Evolutionary conservation across 2,888 invertebrate genomes (phyloP).

Genomic region (Tineola bisselliella): DNA sequence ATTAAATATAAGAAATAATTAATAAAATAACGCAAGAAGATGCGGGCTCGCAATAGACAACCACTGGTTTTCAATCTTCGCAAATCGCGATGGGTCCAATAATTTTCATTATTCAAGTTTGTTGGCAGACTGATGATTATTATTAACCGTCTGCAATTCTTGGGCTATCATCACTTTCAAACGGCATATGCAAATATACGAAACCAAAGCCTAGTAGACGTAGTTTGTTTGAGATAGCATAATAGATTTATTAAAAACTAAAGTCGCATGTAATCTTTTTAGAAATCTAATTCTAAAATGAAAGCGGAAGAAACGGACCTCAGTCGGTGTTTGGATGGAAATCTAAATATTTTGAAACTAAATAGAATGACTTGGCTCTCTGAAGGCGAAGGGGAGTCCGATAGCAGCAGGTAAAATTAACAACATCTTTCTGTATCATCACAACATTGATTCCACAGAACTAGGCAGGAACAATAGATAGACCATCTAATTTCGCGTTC

Average conservation of each 20-base stretch:
- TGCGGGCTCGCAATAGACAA: too few species aligned
- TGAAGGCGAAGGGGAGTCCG: slow-evolving; percentile 33
- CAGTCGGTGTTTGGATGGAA: slow-evolving; percentile 17
- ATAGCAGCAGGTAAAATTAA: slow-evolving; percentile 45
- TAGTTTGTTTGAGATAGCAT: background rate
- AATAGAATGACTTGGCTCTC: slow-evolving; percentile 58
- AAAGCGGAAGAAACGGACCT: background rate
- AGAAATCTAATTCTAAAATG: background rate
- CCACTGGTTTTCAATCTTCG: too few species aligned
- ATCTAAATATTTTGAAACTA: slow-evolving; percentile 41
- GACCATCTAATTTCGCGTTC: background rate
- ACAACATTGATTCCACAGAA: background rate
- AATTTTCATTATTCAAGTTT: too few species aligned
- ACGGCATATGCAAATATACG: too few species aligned
- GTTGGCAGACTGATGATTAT: too few species aligned
- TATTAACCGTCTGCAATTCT: too few species aligned
- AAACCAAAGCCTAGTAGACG: too few species aligned
- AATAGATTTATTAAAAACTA: background rate
- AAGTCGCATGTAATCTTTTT: background rate
- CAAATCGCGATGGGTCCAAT: too few species aligned
- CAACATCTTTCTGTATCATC: background rate
- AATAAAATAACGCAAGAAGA: background rate
- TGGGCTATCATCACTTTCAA: too few species aligned
- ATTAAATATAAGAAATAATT: background rate
- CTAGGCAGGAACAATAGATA: background rate